phyloP scores from a whole-genome alignment of 2,113 vertebrate genomes.

The Gymnocephalus cernua region DNA sequence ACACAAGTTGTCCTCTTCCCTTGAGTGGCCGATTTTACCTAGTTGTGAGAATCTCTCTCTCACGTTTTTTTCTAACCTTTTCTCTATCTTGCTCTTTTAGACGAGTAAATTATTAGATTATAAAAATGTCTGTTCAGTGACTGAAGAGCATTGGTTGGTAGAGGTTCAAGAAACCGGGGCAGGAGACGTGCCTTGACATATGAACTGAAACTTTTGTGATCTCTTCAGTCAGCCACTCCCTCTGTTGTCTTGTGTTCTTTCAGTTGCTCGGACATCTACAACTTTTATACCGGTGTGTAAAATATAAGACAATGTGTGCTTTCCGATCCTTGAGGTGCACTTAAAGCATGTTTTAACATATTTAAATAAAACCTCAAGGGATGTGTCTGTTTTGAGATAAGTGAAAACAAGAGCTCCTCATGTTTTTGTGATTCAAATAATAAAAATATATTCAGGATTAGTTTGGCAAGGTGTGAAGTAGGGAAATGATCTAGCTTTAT shows the following conservation, averaged over 20 bases:
- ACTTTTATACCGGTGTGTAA: not conserved
- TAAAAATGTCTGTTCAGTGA: conserved; percentile 33
- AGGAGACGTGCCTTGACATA: conserved; percentile 15
- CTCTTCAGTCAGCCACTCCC: conserved; percentile 27
- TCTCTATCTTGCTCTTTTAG: conserved; percentile 12
- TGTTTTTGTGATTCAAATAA: conserved; percentile 49
- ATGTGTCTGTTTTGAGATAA: conserved; percentile 1
- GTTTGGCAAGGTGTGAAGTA: conserved; percentile 5
- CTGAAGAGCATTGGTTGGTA: not conserved
- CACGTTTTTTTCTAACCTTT: not conserved
- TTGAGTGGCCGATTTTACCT: conserved; percentile 59
- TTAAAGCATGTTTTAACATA: not conserved
- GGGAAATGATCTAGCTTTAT: conserved; percentile 19
- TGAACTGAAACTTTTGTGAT: conserved; percentile 9
- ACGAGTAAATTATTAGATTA: conserved; percentile 24
- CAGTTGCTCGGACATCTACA: not conserved
- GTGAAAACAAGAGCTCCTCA: not conserved
- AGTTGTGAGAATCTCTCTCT: conserved; percentile 40
- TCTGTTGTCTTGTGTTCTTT: conserved; percentile 30
- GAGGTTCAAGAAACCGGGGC: conserved; percentile 13
- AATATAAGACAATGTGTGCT: not conserved
- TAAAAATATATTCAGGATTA: conserved; percentile 35
- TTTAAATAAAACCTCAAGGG: conserved; percentile 3
- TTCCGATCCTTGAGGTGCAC: not conserved
- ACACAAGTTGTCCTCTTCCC: conserved; percentile 66